phyloP scores from a whole-genome alignment of 92 coral and sea anemone genomes.

The Zoanthus gigantus region DNA sequence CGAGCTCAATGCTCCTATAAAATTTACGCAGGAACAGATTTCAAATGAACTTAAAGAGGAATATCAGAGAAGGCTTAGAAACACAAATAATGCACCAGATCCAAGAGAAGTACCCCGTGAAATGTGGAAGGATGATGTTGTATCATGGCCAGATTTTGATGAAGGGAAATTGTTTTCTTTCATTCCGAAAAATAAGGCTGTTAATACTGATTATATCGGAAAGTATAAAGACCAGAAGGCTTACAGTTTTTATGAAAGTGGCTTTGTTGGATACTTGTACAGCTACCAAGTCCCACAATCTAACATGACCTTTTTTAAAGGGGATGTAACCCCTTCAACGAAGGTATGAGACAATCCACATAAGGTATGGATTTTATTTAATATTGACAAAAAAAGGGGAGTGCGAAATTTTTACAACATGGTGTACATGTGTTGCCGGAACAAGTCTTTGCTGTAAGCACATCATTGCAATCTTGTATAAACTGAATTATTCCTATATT shows the following conservation, averaged over 20 bases:
- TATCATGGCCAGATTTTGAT: background rate
- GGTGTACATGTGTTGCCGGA: too few species aligned
- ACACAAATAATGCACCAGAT: background rate
- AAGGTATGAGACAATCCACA: background rate
- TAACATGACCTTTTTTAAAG: too few species aligned
- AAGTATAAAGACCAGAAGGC: too few species aligned
- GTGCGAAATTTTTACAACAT: background rate
- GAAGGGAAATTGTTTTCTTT: background rate
- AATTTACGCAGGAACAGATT: too few species aligned
- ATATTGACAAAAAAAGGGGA: background rate
- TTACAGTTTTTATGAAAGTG: background rate
- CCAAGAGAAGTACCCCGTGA: background rate
- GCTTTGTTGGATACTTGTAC: background rate
- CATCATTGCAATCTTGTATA: too few species aligned
- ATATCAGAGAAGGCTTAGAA: background rate
- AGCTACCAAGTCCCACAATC: background rate
- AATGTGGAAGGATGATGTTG: background rate
- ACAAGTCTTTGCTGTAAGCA: too few species aligned
- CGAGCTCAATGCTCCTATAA: background rate
- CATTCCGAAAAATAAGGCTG: background rate
- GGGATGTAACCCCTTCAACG: background rate
- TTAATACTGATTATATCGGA: too few species aligned
- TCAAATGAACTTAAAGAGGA: background rate
- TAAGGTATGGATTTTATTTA: background rate
- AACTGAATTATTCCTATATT: too few species aligned